Base-by-base conservation (phyloP, 2,797 vertebrate genomes). In the Uromys caudimaculatus region DNA sequence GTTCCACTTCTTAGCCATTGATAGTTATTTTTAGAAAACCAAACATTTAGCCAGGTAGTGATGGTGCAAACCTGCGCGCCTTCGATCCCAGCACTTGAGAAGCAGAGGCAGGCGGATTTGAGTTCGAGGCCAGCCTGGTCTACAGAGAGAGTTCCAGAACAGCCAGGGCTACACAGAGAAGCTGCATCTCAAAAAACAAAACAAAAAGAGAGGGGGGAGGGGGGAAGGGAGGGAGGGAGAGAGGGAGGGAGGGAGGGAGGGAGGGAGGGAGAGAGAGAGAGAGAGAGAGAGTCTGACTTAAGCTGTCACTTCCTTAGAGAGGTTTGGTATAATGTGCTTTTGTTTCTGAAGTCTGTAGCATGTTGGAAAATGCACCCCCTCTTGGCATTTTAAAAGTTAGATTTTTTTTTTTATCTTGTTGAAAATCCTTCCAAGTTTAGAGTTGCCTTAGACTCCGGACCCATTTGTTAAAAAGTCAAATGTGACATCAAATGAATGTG, bases 321-420 rank as follows among this genome's bases (percentile, higher is more conserved):
- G 83, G n/a, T 90, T 82, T 86, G 54, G 50, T 71, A 21, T 89
- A 58, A 62, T 62, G n/a, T 4, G 19, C 54, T 78, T 87, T 73
- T 35, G n/a, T 93, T 91, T 79, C 77, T 69, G 29, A 93, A 84
- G 54, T 56, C 73, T 56, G 35, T 35, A 47, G 54, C 50, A 85
- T 47, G 71, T 91, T 0, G 41, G 79, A 62, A 90, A 84, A 54
- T n/a, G 54, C 71, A 84, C 35, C 44, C 35, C 12, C 12, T 24
- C 10, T 67, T 27, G 77, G 4, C 38, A 86, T 78, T 81, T 94
- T 85, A 76, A 73, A 89, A 89, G 64, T 86, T 89, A 76, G 52
- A 76, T 78, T 78, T 93, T 95, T 78, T 93, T 95, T 82, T 38
- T 29, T 29, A 60, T 85, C 67, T 62, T 81, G 56, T 95, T 91